phyloP scores from a whole-genome alignment of 2,888 invertebrate genomes.

The Conchocele bisecta region DNA sequence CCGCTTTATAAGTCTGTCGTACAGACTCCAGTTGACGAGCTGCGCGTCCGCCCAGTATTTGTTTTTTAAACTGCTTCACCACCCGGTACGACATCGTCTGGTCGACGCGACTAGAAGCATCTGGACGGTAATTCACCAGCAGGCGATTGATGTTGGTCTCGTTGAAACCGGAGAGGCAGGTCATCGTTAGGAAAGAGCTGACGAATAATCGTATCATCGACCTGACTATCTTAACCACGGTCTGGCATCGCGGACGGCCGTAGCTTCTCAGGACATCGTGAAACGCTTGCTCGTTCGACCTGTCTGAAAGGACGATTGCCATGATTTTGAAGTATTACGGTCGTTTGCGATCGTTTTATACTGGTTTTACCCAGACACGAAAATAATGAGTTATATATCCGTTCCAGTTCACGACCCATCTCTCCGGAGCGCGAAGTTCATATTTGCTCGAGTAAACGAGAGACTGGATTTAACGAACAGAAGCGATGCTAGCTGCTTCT shows the following conservation, averaged over 20 bases:
- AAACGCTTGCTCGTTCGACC: neutral
- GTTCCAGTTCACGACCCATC: constrained; percentile 2
- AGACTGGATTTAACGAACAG: neutral
- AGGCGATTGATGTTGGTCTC: constrained; percentile 18
- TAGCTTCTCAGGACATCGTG: neutral
- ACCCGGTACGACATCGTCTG: neutral
- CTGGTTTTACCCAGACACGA: too few species aligned
- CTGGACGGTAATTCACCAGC: constrained; percentile 13
- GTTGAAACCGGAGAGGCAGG: constrained; percentile 11
- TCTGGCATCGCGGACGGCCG: neutral
- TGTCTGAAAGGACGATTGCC: too few species aligned
- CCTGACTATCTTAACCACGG: neutral
- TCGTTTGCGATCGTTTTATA: too few species aligned
- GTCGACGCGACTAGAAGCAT: neutral
- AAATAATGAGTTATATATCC: too few species aligned
- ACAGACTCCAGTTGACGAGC: constrained; percentile 2
- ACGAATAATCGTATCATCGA: constrained; percentile 1
- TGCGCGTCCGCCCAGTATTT: constrained; percentile 16
- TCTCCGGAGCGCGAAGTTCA: too few species aligned
- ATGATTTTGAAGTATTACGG: too few species aligned
- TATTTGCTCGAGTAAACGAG: too few species aligned
- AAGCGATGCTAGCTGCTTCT: neutral
- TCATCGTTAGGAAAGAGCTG: constrained; percentile 10
- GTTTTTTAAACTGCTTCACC: constrained; percentile 10
- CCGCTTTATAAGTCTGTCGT: neutral